A percentile compares a stretch with the other conserved stretches of the same genome.
Conservation (phyloP, 2,888 invertebrate genomes). For the Arctia plantaginis region DNA sequence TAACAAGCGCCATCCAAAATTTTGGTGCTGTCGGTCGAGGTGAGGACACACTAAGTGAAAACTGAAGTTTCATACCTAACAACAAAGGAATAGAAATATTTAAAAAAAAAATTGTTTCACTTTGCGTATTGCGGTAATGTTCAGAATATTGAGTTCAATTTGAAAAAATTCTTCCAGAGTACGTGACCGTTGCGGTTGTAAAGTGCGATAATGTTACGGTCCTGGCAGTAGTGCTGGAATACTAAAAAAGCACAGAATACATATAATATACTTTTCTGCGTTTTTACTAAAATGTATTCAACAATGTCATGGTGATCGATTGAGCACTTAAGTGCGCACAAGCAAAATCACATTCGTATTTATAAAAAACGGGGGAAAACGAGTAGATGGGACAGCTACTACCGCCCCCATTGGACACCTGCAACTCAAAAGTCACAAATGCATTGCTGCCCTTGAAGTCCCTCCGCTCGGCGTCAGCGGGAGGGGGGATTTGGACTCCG, state of each 20-base stretch:
- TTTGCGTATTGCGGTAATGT: background rate
- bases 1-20: constrained; percentile 67
- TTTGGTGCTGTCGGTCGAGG: constrained; percentile 56
- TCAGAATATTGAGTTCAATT: background rate
- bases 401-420: too few species aligned
- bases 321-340: too few species aligned
- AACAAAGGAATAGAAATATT: background rate
- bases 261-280: background rate
- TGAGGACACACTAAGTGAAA: constrained; percentile 47
- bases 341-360: too few species aligned
- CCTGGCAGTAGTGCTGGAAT: background rate
- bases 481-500: too few species aligned
- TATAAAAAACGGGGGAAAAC: too few species aligned
- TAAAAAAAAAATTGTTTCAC: too few species aligned
- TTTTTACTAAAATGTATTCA: background rate
- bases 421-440: too few species aligned
- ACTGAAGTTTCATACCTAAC: background rate
- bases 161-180: background rate
- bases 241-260: background rate
- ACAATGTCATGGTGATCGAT: too few species aligned
- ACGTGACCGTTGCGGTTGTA: background rate
- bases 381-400: too few species aligned
- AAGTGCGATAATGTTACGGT: background rate
- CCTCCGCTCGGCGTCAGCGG: too few species aligned
- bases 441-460: too few species aligned